These are phyloP conservation scores for Varanus komodoensis DNA, from an alignment of 2,113 vertebrate genomes.

Conservation along the genomic window DNA sequence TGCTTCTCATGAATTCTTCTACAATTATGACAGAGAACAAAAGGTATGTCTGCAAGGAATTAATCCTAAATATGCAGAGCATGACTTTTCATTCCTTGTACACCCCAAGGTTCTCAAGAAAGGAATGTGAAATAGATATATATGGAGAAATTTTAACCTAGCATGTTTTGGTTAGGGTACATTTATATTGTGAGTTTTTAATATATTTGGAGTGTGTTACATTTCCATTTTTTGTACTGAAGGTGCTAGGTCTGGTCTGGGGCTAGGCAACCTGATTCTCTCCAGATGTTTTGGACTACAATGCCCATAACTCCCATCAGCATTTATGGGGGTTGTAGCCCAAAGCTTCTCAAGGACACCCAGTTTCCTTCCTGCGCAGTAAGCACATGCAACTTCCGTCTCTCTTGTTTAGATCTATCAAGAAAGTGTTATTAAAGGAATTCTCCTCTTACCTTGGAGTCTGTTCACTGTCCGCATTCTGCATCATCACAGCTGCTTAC, in stretches of 20 bases:
- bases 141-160: background rate
- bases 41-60: conserved; percentile 1
- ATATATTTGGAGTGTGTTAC: background rate
- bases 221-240: background rate
- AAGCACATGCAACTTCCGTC: background rate
- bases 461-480: background rate
- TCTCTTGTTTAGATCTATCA: background rate
- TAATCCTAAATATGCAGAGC: background rate
- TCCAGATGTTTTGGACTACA: too few species aligned
- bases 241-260: background rate
- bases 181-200: background rate
- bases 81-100: background rate
- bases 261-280: too few species aligned
- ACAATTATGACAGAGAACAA: background rate
- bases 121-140: background rate
- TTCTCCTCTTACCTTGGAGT: background rate
- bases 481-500: background rate
- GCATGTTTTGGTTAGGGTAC: background rate
- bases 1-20: conserved; percentile 36
- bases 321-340: too few species aligned
- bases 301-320: too few species aligned
- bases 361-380: too few species aligned
- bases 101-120: background rate
- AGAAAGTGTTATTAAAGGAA: background rate
- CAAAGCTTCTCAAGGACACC: too few species aligned